phyloP scores from a whole-genome alignment of 2,113 vertebrate genomes.

The Pseudonaja textilis region DNA sequence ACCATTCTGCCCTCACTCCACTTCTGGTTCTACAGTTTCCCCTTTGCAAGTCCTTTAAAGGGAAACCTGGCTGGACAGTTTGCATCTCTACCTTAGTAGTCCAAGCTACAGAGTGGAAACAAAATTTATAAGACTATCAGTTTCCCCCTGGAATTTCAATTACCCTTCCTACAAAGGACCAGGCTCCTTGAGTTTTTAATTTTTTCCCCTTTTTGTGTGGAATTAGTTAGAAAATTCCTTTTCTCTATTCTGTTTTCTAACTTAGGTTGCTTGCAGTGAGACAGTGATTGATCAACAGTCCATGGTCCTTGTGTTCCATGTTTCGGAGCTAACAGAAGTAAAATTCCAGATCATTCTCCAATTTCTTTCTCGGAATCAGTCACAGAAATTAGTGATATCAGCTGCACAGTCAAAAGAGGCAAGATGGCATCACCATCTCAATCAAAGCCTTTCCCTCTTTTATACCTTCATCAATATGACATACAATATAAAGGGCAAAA shows the following conservation, averaged over 20 bases:
- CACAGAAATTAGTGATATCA: neutral
- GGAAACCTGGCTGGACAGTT: neutral
- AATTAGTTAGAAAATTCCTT: neutral
- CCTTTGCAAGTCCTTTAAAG: neutral
- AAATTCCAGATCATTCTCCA: neutral
- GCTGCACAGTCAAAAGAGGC: neutral
- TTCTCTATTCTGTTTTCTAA: neutral
- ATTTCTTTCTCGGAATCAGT: neutral
- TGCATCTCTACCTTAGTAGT: neutral
- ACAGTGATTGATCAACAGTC: neutral
- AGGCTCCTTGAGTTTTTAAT: neutral
- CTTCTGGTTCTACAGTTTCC: neutral
- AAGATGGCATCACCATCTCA: neutral
- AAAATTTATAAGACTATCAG: neutral
- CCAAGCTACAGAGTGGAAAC: neutral
- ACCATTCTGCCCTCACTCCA: neutral
- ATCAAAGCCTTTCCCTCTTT: neutral
- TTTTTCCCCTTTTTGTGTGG: neutral
- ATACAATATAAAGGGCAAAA: neutral
- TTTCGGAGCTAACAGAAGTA: neutral
- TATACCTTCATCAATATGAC: neutral
- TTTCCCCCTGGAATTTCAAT: neutral
- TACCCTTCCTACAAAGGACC: neutral
- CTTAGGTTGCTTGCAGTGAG: neutral
- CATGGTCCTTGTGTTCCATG: neutral